Conservation (phyloP, 2,888 invertebrate genomes). For the Quadriops clusia region DNA sequence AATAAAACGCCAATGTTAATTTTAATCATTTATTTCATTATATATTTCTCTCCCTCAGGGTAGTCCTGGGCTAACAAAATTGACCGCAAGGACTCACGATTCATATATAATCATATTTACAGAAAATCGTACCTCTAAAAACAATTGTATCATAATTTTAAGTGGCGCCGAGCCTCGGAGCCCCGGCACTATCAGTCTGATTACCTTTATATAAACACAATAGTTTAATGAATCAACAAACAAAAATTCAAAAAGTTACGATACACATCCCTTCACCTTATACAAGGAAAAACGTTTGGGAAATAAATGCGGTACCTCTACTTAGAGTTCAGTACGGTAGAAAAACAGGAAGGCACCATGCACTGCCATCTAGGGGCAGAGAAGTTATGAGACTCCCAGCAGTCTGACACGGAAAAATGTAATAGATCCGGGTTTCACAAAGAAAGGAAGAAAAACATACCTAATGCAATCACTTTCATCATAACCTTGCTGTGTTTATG, state of each 20-base stretch:
- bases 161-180: too few relatives aligned
- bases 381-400: constrained; percentile 32
- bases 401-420: constrained; percentile 12
- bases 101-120: constrained; percentile 18
- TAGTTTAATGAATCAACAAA: constrained; percentile 11
- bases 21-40: constrained; percentile 22
- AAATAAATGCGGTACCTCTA: constrained; percentile 14
- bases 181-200: constrained; percentile 13
- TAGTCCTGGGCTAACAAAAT: constrained; percentile 38
- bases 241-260: constrained; percentile 12
- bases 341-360: constrained; percentile 35
- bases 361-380: constrained; percentile 33
- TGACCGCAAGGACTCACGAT: constrained; percentile 36
- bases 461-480: too few relatives aligned
- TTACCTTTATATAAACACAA: constrained; percentile 10
- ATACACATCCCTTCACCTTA: constrained; percentile 15
- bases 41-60: constrained; percentile 37
- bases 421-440: constrained; percentile 18
- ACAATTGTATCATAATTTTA: too few relatives aligned
- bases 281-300: constrained; percentile 13
- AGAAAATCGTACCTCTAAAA: too few relatives aligned
- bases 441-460: constrained; percentile 1
- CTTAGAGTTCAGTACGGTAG: constrained; percentile 29
- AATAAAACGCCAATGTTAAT: too few relatives aligned
- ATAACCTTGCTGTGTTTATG: too few relatives aligned